Conservation (phyloP, 2,888 invertebrate genomes). For the Anodontia alba region DNA sequence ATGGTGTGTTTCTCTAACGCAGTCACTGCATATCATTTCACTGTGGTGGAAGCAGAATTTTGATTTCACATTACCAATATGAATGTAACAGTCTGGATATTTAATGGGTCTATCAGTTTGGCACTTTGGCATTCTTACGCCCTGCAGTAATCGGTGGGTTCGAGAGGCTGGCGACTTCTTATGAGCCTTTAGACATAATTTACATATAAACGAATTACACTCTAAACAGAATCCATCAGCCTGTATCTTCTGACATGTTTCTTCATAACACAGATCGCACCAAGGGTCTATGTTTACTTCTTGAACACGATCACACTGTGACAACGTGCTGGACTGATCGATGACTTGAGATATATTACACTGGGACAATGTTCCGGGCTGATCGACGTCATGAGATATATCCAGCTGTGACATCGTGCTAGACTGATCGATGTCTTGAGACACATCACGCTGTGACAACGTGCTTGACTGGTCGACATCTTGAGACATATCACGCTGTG, state of each 20-base stretch:
- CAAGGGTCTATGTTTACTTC: not conserved
- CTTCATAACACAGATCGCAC: not conserved
- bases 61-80: not conserved
- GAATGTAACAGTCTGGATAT: not conserved
- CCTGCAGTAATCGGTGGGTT: not conserved
- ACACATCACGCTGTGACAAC: too few relatives aligned
- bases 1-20: not conserved
- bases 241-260: not conserved
- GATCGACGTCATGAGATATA: too few relatives aligned
- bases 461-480: too few relatives aligned
- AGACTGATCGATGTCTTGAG: too few relatives aligned
- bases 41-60: not conserved
- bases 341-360: too few relatives aligned
- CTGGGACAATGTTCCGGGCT: too few relatives aligned
- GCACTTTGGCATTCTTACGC: not conserved
- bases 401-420: too few relatives aligned
- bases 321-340: too few relatives aligned
- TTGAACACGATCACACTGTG: too few relatives aligned
- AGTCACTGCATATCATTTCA: not conserved
- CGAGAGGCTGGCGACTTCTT: not conserved
- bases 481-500: too few relatives aligned
- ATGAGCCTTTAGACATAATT: not conserved
- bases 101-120: not conserved
- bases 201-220: not conserved
- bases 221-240: not conserved